Percentiles rank a stretch among this genome's conserved stretches.
Evolutionary conservation across 2,888 invertebrate genomes (phyloP).

Genomic region (Leptopilina myrica): DNA sequence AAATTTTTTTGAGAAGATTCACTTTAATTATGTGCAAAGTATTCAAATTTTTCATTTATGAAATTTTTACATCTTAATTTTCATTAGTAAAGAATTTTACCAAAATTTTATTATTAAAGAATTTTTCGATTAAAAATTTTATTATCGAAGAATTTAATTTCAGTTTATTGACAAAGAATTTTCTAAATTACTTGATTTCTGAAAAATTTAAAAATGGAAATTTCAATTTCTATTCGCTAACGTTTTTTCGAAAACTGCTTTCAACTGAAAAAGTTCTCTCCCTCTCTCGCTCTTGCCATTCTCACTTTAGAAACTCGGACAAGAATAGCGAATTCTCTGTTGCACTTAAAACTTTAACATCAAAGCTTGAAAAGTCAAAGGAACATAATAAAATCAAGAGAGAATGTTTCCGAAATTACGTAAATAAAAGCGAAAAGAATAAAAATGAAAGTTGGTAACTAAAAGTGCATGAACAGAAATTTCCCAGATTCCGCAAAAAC

Average conservation of each 20-base stretch:
- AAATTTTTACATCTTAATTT: too few relatives aligned
- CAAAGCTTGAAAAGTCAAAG: slow-evolving; percentile 20
- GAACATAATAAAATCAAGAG: slow-evolving; percentile 40
- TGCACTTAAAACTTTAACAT: slow-evolving; percentile 14
- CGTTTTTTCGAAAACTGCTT: background rate
- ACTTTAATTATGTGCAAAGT: too few relatives aligned
- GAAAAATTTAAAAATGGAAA: too few relatives aligned
- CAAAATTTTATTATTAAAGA: too few relatives aligned
- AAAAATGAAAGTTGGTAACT: slow-evolving; percentile 38
- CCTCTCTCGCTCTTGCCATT: background rate
- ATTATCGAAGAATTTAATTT: too few relatives aligned
- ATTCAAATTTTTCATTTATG: background rate
- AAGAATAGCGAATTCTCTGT: slow-evolving; percentile 25
- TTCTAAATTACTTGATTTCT: too few relatives aligned
- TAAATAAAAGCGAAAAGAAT: slow-evolving; percentile 25
- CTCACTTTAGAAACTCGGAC: background rate
- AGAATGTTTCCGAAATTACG: slow-evolving; percentile 31
- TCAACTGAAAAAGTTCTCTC: background rate
- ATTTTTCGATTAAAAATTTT: too few relatives aligned
- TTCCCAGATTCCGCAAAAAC: slow-evolving; percentile 1
- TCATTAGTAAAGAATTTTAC: too few relatives aligned
- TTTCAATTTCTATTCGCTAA: too few relatives aligned
- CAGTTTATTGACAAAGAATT: too few relatives aligned
- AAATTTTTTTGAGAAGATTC: too few relatives aligned
- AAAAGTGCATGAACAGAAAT: slow-evolving; percentile 43